These are phyloP conservation scores for Smutsia gigantea DNA, from an alignment of 2,797 vertebrate genomes.

Conservation along the genomic window DNA sequence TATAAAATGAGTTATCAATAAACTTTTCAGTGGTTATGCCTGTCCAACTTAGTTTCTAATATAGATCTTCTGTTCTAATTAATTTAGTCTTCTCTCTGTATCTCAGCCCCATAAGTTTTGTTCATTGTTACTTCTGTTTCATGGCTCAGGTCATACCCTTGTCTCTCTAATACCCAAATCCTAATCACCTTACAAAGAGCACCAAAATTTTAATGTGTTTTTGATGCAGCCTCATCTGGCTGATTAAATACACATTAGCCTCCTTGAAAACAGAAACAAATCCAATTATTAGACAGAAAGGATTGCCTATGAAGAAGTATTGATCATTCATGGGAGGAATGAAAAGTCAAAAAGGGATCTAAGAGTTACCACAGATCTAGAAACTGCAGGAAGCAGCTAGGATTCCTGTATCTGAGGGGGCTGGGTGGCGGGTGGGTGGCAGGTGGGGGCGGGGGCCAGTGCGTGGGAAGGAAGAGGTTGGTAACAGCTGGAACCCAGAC, in stretches of 20 bases:
- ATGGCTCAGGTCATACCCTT: rapidly evolving
- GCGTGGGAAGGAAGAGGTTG: not conserved
- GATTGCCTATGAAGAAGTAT: not conserved
- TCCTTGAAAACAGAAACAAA: not conserved
- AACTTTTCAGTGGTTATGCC: not conserved
- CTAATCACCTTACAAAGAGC: not conserved
- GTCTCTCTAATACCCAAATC: not conserved
- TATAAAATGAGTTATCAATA: not conserved
- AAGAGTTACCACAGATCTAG: not conserved
- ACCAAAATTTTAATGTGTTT: not conserved
- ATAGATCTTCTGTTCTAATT: not conserved
- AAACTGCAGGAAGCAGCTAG: not conserved
- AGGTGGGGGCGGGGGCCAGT: too few relatives aligned
- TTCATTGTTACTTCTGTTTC: not conserved
- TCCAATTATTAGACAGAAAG: not conserved
- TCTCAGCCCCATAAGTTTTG: not conserved
- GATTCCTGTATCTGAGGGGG: not conserved
- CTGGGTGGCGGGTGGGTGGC: too few relatives aligned
- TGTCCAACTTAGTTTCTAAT: not conserved
- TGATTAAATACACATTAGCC: not conserved
- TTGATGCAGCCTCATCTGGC: not conserved
- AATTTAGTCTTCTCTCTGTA: not conserved
- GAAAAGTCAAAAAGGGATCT: not conserved
- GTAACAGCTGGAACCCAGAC: rapidly evolving
- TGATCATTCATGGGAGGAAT: not conserved